Evolutionary conservation across 2,797 vertebrate species (phyloP), one percentile per base, ranked within the genome.

Genomic region (Thaleichthys pacificus): DNA sequence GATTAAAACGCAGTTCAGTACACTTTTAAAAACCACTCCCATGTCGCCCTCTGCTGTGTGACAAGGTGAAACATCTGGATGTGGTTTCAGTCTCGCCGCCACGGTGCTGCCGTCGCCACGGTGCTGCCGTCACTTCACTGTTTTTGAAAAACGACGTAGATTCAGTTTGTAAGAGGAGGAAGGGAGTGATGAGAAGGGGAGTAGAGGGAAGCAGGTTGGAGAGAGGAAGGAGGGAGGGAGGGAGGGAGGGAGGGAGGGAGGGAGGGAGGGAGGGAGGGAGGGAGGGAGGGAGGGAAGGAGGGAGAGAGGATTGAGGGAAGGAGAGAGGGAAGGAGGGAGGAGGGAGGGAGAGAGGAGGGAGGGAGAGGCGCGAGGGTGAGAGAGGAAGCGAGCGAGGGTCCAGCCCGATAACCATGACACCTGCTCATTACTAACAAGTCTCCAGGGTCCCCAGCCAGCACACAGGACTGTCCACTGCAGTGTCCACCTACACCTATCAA

Each of bases 391-490:
- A 22, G 42, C 77, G 76, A 61, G 22, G 81, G 83, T 81, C 88
- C 85, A 88, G 83, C 86, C 86, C 87, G 86, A 87, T 84, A 89
- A 88, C 86, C 87, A 88, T 89, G 85, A 72, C 80, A 76, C 81
- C 72, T 76, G 66, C 74, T 72, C 11, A 15, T 49, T 56, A 72
- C 32, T 70, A 79, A 61, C 65, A 69, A 77, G 72, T 66, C 69
- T 82, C 76, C 72, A 58, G 66, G 49, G 75, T 63, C 19, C 7
- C 74, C 57, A 8, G 70, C 61, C 1, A 61, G 70, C 47, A 66
- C 51, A 72, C 60, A 62, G 71, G 66, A 14, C 72, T 22, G 65
- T 3, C 19, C 0, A 56, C 17, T 49, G 51, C 38, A 54, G 51
- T 17, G 65, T 71, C 65, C 17, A n/a, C 67, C 30, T 21, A n/a